Evolutionary conservation across 2,113 vertebrate species (phyloP).

Genomic region (Coptodon bakossiorum): DNA sequence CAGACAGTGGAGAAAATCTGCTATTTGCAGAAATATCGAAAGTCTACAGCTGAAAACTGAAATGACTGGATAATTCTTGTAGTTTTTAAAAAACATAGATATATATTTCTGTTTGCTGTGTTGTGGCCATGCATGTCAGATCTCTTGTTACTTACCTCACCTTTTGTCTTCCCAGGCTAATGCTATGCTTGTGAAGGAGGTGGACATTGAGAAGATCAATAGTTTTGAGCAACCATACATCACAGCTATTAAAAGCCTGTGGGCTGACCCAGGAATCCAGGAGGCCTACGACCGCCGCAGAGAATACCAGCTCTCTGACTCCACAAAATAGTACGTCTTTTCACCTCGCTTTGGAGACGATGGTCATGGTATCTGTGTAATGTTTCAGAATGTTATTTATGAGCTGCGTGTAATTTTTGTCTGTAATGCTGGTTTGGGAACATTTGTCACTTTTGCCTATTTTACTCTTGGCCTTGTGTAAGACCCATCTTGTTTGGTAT

Average conservation of each 20-base stretch:
- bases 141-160: background rate
- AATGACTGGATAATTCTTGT: background rate
- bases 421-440: background rate
- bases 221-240: slow-evolving; percentile 67
- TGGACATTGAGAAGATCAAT: slow-evolving; percentile 82
- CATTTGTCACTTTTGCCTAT: background rate
- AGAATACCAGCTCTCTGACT: slow-evolving; percentile 87
- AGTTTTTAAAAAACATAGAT: background rate
- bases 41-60: background rate
- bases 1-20: background rate
- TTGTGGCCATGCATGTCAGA: background rate
- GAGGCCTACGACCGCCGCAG: slow-evolving; percentile 82
- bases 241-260: slow-evolving; percentile 74
- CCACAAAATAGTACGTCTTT: slow-evolving; percentile 81
- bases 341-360: background rate
- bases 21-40: background rate
- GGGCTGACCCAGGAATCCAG: slow-evolving; percentile 79
- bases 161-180: slow-evolving; percentile 67
- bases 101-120: background rate
- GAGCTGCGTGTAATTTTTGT: background rate
- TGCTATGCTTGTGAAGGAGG: slow-evolving; percentile 77
- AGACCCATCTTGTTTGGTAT: background rate
- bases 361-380: background rate
- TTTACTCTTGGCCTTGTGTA: background rate
- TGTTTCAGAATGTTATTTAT: background rate